phyloP scores from a whole-genome alignment of 1,140 invertebrate genomes.

The Nymphalis io region DNA sequence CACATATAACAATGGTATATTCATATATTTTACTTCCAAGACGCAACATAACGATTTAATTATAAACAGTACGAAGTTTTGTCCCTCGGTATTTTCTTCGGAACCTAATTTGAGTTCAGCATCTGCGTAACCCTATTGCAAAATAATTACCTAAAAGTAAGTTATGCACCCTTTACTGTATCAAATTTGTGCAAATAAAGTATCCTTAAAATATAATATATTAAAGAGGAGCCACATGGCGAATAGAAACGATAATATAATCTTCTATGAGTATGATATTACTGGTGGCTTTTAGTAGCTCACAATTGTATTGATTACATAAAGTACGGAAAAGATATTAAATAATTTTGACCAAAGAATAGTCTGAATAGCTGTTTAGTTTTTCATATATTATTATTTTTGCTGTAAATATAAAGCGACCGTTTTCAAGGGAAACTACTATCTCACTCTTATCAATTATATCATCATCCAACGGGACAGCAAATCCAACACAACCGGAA shows the following conservation, averaged over 20 bases:
- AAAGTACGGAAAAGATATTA: slow-evolving; percentile 14
- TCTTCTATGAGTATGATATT: slow-evolving; percentile 66
- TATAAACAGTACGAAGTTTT: slow-evolving; percentile 57
- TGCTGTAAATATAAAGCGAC: no score
- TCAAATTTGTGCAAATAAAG: slow-evolving; percentile 74
- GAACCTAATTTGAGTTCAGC: slow-evolving; percentile 59
- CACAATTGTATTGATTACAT: slow-evolving; percentile 45
- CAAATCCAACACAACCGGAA: no score
- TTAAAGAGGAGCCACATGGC: slow-evolving; percentile 65
- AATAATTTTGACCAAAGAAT: slow-evolving; percentile 10
- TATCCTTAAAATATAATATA: slow-evolving; percentile 61
- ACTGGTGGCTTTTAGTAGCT: slow-evolving; percentile 38
- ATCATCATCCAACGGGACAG: no score
- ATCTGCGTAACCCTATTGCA: slow-evolving; percentile 74
- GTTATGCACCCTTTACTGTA: slow-evolving; percentile 78
- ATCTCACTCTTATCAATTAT: no score
- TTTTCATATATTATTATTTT: no score
- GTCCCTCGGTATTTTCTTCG: slow-evolving; percentile 60
- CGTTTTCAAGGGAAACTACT: no score
- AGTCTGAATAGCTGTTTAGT: no score
- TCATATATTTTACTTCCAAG: slow-evolving; percentile 52
- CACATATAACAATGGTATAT: slow-evolving; percentile 18
- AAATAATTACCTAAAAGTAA: slow-evolving; percentile 78
- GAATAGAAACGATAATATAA: slow-evolving; percentile 67
- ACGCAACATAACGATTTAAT: slow-evolving; percentile 56